Percentiles rank a stretch among this genome's conserved stretches.
Conservation (phyloP, 2,113 vertebrate genomes). For the Rhipidura dahli region DNA sequence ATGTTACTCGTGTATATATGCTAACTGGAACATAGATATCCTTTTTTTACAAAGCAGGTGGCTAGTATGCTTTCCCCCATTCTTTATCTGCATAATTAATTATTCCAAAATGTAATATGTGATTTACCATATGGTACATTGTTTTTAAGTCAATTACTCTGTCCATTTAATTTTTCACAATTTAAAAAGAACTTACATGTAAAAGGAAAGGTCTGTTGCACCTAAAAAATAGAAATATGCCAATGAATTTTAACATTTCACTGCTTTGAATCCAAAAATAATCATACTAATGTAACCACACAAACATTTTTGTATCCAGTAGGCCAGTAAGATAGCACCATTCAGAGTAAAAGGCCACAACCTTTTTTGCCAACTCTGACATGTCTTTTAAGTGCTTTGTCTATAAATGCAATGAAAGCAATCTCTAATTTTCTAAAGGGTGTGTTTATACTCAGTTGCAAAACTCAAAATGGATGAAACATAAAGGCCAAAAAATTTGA, state of each 20-base stretch:
- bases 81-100: not conserved
- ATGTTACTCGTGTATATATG: accelerated
- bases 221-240: not conserved
- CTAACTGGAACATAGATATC: not conserved
- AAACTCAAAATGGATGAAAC: not conserved
- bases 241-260: not conserved
- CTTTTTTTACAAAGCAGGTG: not conserved
- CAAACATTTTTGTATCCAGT: not conserved
- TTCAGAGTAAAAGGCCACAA: not conserved
- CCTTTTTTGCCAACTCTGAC: not conserved
- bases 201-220: not conserved
- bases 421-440: not conserved
- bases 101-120: not conserved
- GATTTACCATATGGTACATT: not conserved
- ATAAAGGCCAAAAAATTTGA: not conserved
- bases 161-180: not conserved
- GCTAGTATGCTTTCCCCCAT: not conserved
- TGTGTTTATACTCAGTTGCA: not conserved
- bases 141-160: not conserved
- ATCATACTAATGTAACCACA: not conserved
- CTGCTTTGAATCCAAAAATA: not conserved
- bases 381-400: not conserved
- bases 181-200: not conserved
- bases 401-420: not conserved
- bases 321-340: not conserved